phyloP scores from a whole-genome alignment of 2,797 vertebrate species.

The Centroberyx gerrardi region DNA sequence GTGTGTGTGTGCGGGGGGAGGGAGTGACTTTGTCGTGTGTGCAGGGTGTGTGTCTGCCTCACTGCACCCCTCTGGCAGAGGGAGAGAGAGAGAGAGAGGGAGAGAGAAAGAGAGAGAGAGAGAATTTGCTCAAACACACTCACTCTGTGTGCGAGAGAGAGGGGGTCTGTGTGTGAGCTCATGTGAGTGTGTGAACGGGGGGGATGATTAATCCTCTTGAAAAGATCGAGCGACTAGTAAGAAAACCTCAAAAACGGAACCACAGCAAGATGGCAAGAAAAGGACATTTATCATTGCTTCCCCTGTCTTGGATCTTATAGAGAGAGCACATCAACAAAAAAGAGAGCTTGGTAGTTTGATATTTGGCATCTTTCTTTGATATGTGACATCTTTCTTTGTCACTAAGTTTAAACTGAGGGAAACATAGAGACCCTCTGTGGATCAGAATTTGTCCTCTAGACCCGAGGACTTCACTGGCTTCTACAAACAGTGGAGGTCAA shows the following conservation, averaged over 20 bases:
- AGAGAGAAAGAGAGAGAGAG: slow-evolving; percentile 52
- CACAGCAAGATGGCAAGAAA: slow-evolving; percentile 59
- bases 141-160: slow-evolving; percentile 62
- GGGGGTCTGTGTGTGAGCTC: slow-evolving; percentile 71
- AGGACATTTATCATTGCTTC: slow-evolving; percentile 45
- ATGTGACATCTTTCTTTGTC: slow-evolving; percentile 24
- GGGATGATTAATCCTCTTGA: slow-evolving; percentile 75
- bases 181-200: slow-evolving; percentile 74
- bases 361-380: slow-evolving; percentile 10
- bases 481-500: slow-evolving; percentile 34
- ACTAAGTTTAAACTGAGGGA: slow-evolving; percentile 44
- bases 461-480: slow-evolving; percentile 13
- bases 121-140: slow-evolving; percentile 55
- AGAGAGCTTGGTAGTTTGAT: slow-evolving; percentile 29
- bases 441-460: slow-evolving; percentile 43
- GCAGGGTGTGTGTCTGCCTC: slow-evolving; percentile 64
- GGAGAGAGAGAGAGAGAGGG: slow-evolving; percentile 60
- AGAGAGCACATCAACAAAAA: slow-evolving; percentile 1
- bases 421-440: slow-evolving; percentile 37
- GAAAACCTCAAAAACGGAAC: slow-evolving; percentile 62
- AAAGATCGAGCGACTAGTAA: slow-evolving; percentile 66
- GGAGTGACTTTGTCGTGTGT: slow-evolving; percentile 74
- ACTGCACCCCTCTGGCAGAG: slow-evolving; percentile 76
- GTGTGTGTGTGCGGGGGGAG: slow-evolving; percentile 54
- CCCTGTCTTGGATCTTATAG: slow-evolving; percentile 57